These are phyloP conservation scores for Salmo trutta DNA, from an alignment of 2,797 vertebrate genomes.

Conservation along the genomic window DNA sequence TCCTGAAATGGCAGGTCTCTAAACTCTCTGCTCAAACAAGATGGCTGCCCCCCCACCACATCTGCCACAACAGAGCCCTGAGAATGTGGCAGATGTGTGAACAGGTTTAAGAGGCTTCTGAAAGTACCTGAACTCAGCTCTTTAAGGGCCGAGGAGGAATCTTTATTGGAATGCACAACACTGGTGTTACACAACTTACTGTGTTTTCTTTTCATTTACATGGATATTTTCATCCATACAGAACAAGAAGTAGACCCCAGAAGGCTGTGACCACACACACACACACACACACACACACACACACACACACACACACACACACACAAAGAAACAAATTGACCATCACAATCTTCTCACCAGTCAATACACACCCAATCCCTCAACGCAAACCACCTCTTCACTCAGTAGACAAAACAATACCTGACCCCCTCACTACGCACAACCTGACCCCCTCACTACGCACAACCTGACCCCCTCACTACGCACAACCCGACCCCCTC, in stretches of 20 bases:
- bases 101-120: background rate
- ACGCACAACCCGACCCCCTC: background rate
- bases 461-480: too few species aligned
- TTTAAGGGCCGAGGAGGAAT: background rate
- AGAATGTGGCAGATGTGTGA: background rate
- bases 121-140: background rate
- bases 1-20: background rate
- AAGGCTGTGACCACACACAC: too few species aligned
- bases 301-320: background rate
- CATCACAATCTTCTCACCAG: background rate
- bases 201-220: constrained; percentile 7
- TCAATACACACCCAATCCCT: background rate
- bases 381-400: too few species aligned
- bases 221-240: constrained; percentile 1
- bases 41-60: background rate
- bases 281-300: background rate
- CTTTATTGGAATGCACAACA: background rate
- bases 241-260: background rate
- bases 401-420: too few species aligned
- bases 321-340: background rate
- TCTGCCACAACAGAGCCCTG: background rate
- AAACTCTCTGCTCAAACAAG: background rate
- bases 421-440: too few species aligned
- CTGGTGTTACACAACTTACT: background rate
- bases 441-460: too few species aligned